A percentile compares a stretch with the other conserved stretches of the same genome.
Evolutionary conservation across 2,113 vertebrate genomes (phyloP).

Genomic region (Strigops habroptila): DNA sequence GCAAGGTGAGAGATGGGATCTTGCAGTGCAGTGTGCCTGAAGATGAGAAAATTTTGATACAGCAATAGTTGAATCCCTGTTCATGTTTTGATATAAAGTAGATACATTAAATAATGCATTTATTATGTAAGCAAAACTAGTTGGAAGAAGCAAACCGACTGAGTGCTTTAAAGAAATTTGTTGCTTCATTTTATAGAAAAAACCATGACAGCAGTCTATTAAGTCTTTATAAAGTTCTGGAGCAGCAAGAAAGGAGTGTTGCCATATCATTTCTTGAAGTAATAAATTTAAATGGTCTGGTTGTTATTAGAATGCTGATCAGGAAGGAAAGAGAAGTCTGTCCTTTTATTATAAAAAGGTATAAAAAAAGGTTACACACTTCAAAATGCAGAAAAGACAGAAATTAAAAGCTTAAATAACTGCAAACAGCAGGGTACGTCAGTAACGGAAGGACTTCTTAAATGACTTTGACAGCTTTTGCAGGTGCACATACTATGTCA

Average conservation of each 20-base stretch:
- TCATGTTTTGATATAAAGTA: background rate
- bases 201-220: slow-evolving; percentile 21
- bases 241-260: background rate
- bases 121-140: background rate
- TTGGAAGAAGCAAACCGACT: background rate
- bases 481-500: slow-evolving; percentile 75
- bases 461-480: slow-evolving; percentile 64
- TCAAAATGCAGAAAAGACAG: slow-evolving; percentile 62
- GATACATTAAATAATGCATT: background rate
- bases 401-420: slow-evolving; percentile 69
- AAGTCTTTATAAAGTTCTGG: slow-evolving; percentile 39
- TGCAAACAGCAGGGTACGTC: slow-evolving; percentile 34
- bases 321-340: slow-evolving; percentile 74
- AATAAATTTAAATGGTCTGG: slow-evolving; percentile 48
- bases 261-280: background rate
- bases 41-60: background rate
- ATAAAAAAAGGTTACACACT: slow-evolving; percentile 49
- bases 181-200: slow-evolving; percentile 2
- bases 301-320: slow-evolving; percentile 64
- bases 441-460: slow-evolving; percentile 45
- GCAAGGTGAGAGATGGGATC: background rate
- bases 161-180: background rate
- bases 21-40: background rate
- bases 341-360: slow-evolving; percentile 77
- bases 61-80: background rate